Evolutionary conservation across 2,113 vertebrate genomes (phyloP), one percentile per base, ranked within the genome.

Genomic region (Urocitellus parryii): DNA sequence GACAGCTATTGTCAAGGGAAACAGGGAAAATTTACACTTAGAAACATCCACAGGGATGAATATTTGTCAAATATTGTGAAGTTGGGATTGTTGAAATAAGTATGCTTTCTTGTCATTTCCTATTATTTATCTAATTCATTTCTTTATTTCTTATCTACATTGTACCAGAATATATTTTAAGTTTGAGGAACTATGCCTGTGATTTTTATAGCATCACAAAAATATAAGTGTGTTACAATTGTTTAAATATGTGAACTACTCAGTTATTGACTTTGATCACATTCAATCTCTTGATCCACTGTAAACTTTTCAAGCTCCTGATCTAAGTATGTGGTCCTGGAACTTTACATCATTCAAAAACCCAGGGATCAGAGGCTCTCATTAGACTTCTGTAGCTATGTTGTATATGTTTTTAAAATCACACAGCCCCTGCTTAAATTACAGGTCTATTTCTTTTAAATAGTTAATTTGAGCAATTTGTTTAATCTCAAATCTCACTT

Each of bases 401-500:
- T 58, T 58, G 70, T 51, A 32, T 32, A 13, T 18, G 22, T 24
- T 74, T 96, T 80, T 78, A 11, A 48, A 79, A 63, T 94, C 22
- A 94, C n/a, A 51, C 4, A 87, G 61, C 2, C 37, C 85, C 3
- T 72, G 34, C 45, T 94, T 90, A 63, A 61, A 42, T 78, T 76
- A 39, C 8, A 68, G 37, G 77, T 73, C 13, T 77, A 4, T 14
- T 4, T 20, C 42, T 88, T 91, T 82, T 1, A 39, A 77, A 65
- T 51, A 65, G 56, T 83, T 61, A 32, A 84, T 5, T 76, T 70
- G 74, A 86, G 73, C 9, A 79, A 29, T 93, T 74, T 87, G 34
- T 76, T 97, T 84, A 74, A 93, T 81, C 34, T 42, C 29, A 84
- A 91, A 68, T 74, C 45, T 80, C 51, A 87, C 11, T 86, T 79